Evolutionary conservation across 1,140 invertebrate genomes (phyloP).

Genomic region (Anastatus disparis): DNA sequence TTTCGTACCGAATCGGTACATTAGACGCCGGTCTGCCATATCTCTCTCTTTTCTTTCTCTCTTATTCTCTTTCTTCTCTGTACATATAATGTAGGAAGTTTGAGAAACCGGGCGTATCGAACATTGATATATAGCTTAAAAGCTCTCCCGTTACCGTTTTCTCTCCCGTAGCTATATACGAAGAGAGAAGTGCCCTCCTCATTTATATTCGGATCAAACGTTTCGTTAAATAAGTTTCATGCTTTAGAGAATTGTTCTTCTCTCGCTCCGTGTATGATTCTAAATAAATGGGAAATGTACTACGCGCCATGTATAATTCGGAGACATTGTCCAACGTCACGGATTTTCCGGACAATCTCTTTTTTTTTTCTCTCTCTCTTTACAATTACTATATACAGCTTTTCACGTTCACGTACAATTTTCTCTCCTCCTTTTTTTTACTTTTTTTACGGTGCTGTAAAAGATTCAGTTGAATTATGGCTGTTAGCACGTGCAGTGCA

Average conservation of each 20-base stretch:
- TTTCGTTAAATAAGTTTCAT: conserved; percentile 13
- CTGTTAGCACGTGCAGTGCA: not conserved
- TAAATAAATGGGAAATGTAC: not conserved
- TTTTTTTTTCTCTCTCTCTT: not conserved
- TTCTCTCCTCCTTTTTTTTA: not conserved
- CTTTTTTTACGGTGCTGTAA: not conserved
- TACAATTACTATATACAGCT: not conserved
- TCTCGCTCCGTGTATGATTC: conserved; percentile 8
- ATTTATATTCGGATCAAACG: conserved; percentile 12
- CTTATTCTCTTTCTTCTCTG: not conserved
- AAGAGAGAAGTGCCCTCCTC: not conserved
- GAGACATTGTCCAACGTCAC: not conserved
- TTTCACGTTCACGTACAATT: not conserved
- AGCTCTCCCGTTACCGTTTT: not conserved
- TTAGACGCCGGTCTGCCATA: not conserved
- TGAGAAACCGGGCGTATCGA: not conserved
- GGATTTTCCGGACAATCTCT: not conserved
- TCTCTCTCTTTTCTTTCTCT: no score
- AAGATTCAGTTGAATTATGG: not conserved
- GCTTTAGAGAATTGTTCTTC: conserved; percentile 1
- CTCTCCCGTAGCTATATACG: not conserved
- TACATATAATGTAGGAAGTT: not conserved
- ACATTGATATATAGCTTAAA: not conserved
- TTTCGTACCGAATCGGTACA: not conserved
- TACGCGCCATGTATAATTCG: not conserved